Percentiles rank a stretch among this genome's conserved stretches.
Conservation (phyloP, 2,113 vertebrate species). For the Cercocebus atys region DNA sequence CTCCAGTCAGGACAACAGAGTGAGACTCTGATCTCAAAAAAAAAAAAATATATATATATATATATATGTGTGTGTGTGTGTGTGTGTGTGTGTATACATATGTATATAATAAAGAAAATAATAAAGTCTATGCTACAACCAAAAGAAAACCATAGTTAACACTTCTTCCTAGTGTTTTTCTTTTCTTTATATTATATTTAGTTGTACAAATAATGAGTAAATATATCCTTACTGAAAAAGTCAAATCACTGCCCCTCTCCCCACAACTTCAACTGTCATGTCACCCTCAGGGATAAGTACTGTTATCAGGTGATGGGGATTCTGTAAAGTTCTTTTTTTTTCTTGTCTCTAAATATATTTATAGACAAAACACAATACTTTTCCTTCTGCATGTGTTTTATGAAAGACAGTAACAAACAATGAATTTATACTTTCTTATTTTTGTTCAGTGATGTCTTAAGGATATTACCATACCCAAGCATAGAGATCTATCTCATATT, state of each 20-base stretch:
- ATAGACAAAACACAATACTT: not conserved
- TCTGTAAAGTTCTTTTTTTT: not conserved
- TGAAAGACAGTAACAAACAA: not conserved
- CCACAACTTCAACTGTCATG: not conserved
- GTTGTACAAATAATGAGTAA: not conserved
- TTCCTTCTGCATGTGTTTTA: not conserved
- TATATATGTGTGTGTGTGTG: rapidly evolving
- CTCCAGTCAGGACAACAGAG: too few species aligned
- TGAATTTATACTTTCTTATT: not conserved
- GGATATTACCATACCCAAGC: not conserved
- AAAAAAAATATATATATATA: too few species aligned
- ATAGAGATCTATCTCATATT: not conserved
- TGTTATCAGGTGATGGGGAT: not conserved
- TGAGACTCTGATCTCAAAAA: too few species aligned
- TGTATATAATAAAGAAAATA: not conserved
- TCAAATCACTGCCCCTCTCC: not conserved
- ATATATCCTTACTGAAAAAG: not conserved
- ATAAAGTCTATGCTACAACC: not conserved
- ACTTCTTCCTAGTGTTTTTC: not conserved
- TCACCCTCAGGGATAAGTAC: not conserved
- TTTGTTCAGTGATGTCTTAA: not conserved
- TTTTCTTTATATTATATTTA: not conserved
- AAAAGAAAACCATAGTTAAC: not conserved
- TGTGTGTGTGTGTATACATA: too few species aligned
- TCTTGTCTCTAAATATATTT: not conserved